Evolutionary conservation across 2,888 invertebrate species (phyloP), one percentile per base, ranked within the genome.

Genomic region (Lampropteryx suffumata): DNA sequence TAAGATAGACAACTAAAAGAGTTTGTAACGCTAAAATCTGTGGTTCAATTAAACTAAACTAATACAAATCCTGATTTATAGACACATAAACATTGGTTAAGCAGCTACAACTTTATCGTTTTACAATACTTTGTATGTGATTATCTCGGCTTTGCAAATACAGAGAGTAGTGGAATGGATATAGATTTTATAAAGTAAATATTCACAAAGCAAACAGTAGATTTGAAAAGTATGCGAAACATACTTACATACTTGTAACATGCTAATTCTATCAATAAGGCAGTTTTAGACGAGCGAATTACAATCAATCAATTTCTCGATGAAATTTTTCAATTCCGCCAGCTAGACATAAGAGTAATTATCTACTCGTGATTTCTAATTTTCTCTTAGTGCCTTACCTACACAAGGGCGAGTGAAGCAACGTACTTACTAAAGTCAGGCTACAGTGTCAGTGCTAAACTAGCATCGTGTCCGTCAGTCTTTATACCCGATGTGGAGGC

Each of bases 191-290:
- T 54, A 48, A n/a, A n/a, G n/a, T n/a, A n/a, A 55, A 55, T 55
- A 55, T 47, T 53, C 32, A 43, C 50, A 47, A 41, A 39, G 43
- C 42, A 55, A 59, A 59, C 57, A 27, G 39, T 50, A 36, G 33
- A 45, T 43, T 57, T 35, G 49, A 55, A 57, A 55, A 57, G 53
- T 58, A 59, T 54, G 58, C 56, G 44, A 57, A 55, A 59, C 57
- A 54, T n/a, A n/a, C n/a, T n/a, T n/a, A n/a, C n/a, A n/a, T n/a
- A n/a, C n/a, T n/a, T 57, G 58, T 58, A 61, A 34, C 54, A 56
- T 47, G 50, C 49, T 62, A 60, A 61, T 62, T 59, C 53, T 62
- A 64, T 55, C 64, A 65, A 24, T 61, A 59, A 34, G 14, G 44
- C 24, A 4, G 10, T 17, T 47, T 41, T 29, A 42, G 12, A 24